Percentiles rank a stretch among this genome's conserved stretches.
phyloP scores from a whole-genome alignment of 1,140 invertebrate genomes.

The Bradysia coprophila region DNA sequence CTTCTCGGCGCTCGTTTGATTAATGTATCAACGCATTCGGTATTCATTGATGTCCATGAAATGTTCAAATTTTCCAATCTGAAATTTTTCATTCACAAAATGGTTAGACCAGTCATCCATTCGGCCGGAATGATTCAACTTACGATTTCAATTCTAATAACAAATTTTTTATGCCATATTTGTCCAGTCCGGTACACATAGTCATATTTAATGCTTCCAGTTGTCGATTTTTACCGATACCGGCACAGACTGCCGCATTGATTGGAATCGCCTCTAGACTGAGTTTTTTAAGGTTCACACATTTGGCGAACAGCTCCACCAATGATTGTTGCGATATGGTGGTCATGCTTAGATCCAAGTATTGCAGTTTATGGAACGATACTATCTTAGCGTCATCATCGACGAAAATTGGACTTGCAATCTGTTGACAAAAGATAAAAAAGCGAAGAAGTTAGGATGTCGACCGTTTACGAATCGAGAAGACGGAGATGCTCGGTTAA shows the following conservation, averaged over 20 bases:
- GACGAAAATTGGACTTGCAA: slow-evolving; percentile 31
- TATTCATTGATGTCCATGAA: slow-evolving; percentile 56
- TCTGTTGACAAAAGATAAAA: slow-evolving; percentile 13
- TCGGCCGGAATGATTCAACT: slow-evolving; percentile 28
- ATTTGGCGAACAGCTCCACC: slow-evolving; percentile 39
- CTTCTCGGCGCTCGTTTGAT: slow-evolving; percentile 38
- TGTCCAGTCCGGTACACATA: slow-evolving; percentile 44
- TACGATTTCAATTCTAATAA: slow-evolving; percentile 33
- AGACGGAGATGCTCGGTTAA: no score
- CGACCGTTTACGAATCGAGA: no score
- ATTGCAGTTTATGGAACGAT: slow-evolving; percentile 62
- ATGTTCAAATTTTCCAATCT: slow-evolving; percentile 60
- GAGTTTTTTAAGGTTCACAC: slow-evolving; percentile 54
- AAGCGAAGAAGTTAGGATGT: background rate
- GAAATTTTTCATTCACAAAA: no score
- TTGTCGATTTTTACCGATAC: slow-evolving; percentile 42
- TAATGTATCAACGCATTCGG: slow-evolving; percentile 36
- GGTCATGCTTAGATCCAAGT: slow-evolving; percentile 69
- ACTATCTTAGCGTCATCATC: no score
- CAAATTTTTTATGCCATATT: slow-evolving; percentile 35
- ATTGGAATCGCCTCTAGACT: slow-evolving; percentile 61
- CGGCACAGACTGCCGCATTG: slow-evolving; percentile 35
- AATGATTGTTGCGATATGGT: slow-evolving; percentile 38
- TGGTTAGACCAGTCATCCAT: no score
- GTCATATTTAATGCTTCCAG: slow-evolving; percentile 56